These are phyloP conservation scores for Drosophila arizonae DNA, from an alignment of 1,140 invertebrate genomes.

Conservation along the genomic window DNA sequence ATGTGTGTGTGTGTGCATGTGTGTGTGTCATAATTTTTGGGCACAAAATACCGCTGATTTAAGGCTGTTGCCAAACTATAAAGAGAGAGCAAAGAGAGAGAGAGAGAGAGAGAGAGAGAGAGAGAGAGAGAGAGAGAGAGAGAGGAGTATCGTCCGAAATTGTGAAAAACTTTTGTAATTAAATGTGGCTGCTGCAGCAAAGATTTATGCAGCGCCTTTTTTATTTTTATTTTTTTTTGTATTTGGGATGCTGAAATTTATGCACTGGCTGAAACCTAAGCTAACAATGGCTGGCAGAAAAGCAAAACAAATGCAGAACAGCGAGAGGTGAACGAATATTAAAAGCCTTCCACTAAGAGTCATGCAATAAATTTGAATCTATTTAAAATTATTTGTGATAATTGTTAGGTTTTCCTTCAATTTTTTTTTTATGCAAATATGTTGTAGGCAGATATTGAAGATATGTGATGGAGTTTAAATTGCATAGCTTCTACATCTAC, in stretches of 20 bases:
- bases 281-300: slow-evolving; percentile 12
- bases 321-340: too few species aligned
- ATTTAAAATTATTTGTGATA: too few species aligned
- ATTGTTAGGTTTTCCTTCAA: too few species aligned
- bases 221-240: slow-evolving; percentile 21
- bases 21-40: slow-evolving; percentile 49
- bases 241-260: slow-evolving; percentile 10
- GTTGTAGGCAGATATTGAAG: too few species aligned
- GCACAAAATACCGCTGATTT: slow-evolving; percentile 37
- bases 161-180: slow-evolving; percentile 64
- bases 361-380: too few species aligned
- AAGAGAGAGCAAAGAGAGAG: neutral
- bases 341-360: too few species aligned
- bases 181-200: slow-evolving; percentile 60
- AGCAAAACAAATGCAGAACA: neutral
- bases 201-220: slow-evolving; percentile 54
- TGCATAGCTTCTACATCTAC: too few species aligned
- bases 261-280: slow-evolving; percentile 1
- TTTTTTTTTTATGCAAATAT: too few species aligned
- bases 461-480: too few species aligned
- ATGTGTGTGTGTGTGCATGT: slow-evolving; percentile 13
- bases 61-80: slow-evolving; percentile 12
- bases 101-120: too few species aligned
- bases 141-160: slow-evolving; percentile 13
- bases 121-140: too few species aligned